These are phyloP conservation scores for Eumacrocentrus americanus DNA, from an alignment of 2,888 invertebrate genomes.

Conservation along the genomic window DNA sequence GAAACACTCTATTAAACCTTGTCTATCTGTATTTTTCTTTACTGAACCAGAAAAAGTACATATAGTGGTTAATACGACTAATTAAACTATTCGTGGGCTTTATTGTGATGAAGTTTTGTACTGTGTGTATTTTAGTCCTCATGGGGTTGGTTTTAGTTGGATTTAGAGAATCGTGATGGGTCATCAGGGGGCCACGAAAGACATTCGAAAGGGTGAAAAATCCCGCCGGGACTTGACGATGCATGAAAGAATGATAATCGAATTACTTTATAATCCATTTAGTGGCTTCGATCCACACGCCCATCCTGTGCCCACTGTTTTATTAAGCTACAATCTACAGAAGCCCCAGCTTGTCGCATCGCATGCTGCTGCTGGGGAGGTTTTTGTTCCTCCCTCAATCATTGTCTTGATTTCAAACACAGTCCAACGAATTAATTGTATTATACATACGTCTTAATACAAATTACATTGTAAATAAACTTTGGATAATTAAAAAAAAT, in stretches of 20 bases:
- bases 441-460: not conserved
- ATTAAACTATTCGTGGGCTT: constrained; percentile 5
- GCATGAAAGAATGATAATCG: constrained; percentile 50
- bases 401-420: constrained; percentile 17
- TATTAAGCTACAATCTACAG: constrained; percentile 49
- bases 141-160: not conserved
- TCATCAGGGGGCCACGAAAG: constrained; percentile 8
- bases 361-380: too few relatives aligned
- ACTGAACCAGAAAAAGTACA: too few relatives aligned
- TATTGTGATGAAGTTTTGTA: constrained; percentile 8
- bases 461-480: too few relatives aligned
- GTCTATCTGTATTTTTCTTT: not conserved
- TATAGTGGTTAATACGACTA: not conserved
- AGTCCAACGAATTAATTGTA: constrained; percentile 7
- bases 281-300: constrained; percentile 45
- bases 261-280: constrained; percentile 55
- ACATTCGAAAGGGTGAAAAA: constrained; percentile 36
- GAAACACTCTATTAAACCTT: constrained; percentile 13
- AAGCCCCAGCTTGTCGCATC: constrained; percentile 14
- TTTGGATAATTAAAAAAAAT: too few relatives aligned
- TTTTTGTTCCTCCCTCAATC: not conserved
- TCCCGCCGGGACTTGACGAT: constrained; percentile 47
- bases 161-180: constrained; percentile 10
- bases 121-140: not conserved
- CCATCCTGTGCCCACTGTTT: constrained; percentile 39